Conservation (phyloP, 2,797 vertebrate species). For the Sebastes steindachneri region DNA sequence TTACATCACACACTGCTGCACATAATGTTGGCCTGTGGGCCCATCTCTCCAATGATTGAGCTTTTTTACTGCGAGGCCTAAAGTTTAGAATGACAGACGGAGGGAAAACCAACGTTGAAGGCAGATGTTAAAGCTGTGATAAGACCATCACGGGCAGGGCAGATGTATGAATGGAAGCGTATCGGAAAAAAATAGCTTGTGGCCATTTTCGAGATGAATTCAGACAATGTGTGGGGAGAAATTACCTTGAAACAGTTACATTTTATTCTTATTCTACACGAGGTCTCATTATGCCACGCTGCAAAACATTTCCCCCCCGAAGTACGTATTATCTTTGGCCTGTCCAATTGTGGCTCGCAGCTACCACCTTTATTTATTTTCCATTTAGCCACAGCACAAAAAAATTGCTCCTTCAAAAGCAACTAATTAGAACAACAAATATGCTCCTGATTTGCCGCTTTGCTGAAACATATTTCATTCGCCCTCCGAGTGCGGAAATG, state of each 20-base stretch:
- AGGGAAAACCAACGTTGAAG: conserved; percentile 18
- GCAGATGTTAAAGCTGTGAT: conserved; percentile 54
- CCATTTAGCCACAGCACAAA: conserved; percentile 22
- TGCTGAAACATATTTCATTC: conserved; percentile 41
- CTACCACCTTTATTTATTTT: conserved; percentile 36
- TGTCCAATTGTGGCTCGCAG: conserved; percentile 21
- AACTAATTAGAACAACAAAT: conserved; percentile 44
- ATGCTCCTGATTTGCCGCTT: conserved; percentile 30
- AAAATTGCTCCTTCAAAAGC: conserved; percentile 13
- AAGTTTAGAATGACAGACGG: conserved; percentile 28
- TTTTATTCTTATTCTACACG: conserved; percentile 10
- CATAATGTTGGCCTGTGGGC: conserved; percentile 50
- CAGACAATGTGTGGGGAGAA: not conserved
- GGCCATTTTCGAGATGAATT: conserved; percentile 27
- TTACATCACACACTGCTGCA: conserved; percentile 55
- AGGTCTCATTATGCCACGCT: conserved; percentile 14
- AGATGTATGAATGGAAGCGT: conserved; percentile 29
- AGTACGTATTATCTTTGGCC: not conserved
- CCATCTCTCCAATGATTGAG: conserved; percentile 23
- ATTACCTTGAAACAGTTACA: conserved; percentile 49
- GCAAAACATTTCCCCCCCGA: not conserved
- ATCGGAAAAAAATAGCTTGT: conserved; percentile 25
- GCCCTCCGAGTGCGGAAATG: conserved; percentile 28
- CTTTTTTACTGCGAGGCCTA: conserved; percentile 29
- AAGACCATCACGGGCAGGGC: conserved; percentile 15